Evolutionary conservation across 2,888 invertebrate species (phyloP), one percentile per base, ranked within the genome.

Genomic region (Helleia helle): DNA sequence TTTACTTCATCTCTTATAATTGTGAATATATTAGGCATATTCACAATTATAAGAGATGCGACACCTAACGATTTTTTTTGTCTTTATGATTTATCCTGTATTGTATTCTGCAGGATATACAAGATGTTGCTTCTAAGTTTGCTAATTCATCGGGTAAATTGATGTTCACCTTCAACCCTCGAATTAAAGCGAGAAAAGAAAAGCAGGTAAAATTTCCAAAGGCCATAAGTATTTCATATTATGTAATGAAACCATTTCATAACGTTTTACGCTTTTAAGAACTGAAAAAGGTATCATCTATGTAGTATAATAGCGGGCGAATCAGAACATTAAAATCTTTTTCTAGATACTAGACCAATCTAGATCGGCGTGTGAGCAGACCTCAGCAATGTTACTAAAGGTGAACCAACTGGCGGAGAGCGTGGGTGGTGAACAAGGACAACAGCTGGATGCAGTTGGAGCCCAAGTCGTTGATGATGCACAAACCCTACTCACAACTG

Each of bases 401-500:
- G 63, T 65, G 0, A 50, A 59, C 45, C 45, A 49, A 11, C 46
- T 63, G 17, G 53, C 59, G 4, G 55, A 54, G 26, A 43, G 25
- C 1, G 45, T 59, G 27, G 58, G 51, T 2, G 58, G 59, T 0
- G 49, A 44, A 2, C 36, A 30, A 4, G 65, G 56, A 0, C 30
- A 36, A 6, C 38, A 36, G 12, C 42, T 71, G 14, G 59, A 60
- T 22, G 27, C 11, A 2, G 40, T 42, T 5, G 65, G 63, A 0
- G 50, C 56, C 0, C 43, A 40, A 27, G 49, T 65, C 0, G 64
- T 63, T 2, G 61, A 60, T n/a, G 55, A 56, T 0, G 65, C 68
- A 0, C 54, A 67, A 31, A 53, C 52, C 0, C 46, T 74, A 15
- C 49, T 65, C 1, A 56, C 58, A 26, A 47, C 61, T 7, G 62